Evolutionary conservation across 2,888 invertebrate species (phyloP).

Genomic region (Chromoteleia sp.): DNA sequence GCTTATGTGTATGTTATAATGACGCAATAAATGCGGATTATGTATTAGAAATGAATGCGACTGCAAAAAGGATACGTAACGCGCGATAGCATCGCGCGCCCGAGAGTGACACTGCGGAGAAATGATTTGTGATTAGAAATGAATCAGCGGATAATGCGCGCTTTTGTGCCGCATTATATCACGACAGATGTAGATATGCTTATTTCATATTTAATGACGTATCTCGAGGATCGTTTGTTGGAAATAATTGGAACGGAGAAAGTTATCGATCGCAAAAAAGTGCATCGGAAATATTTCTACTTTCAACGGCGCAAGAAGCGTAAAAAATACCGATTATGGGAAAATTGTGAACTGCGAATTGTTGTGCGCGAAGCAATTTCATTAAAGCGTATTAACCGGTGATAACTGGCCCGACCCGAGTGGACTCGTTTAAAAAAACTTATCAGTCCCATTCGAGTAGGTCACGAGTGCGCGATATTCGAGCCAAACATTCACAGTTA

Average conservation of each 20-base stretch:
- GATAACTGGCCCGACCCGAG: slow-evolving; percentile 37
- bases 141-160: slow-evolving; percentile 59
- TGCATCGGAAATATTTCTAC: background rate
- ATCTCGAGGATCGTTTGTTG: slow-evolving; percentile 35
- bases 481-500: slow-evolving; percentile 64
- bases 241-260: slow-evolving; percentile 60
- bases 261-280: slow-evolving; percentile 35
- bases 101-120: slow-evolving; percentile 8
- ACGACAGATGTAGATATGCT: slow-evolving; percentile 58
- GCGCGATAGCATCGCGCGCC: slow-evolving; percentile 33
- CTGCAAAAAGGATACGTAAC: slow-evolving; percentile 43
- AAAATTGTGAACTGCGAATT: slow-evolving; percentile 28
- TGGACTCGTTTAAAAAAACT: slow-evolving; percentile 62
- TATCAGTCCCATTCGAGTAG: slow-evolving; percentile 63
- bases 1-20: slow-evolving; percentile 11
- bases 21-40: slow-evolving; percentile 44
- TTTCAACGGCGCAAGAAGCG: background rate
- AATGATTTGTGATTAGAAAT: slow-evolving; percentile 45
- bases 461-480: slow-evolving; percentile 59
- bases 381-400: slow-evolving; percentile 47
- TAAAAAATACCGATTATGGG: background rate
- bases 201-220: slow-evolving; percentile 59
- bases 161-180: slow-evolving; percentile 34
- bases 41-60: slow-evolving; percentile 47
- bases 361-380: slow-evolving; percentile 46